These are phyloP conservation scores for Catamblyrhynchus diadema DNA, from an alignment of 2,797 vertebrate genomes.

Conservation along the genomic window DNA sequence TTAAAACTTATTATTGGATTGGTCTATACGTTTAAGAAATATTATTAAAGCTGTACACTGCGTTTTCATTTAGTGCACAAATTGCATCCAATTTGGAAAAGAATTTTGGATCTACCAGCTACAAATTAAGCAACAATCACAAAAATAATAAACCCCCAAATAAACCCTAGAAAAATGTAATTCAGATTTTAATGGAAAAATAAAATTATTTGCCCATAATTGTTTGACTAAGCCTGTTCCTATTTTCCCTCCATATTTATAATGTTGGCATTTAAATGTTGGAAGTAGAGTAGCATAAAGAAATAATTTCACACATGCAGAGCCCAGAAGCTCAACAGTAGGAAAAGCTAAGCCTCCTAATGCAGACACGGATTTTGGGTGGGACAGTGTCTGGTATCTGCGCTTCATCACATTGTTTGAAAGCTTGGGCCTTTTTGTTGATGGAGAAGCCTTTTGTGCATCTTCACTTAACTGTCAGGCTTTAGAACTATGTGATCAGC, in stretches of 20 bases:
- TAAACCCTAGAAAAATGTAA: not conserved
- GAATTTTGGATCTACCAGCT: not conserved
- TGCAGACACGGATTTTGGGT: not conserved
- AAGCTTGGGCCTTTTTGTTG: not conserved
- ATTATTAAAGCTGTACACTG: not conserved
- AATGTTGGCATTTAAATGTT: not conserved
- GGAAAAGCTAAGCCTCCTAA: not conserved
- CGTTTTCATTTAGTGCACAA: slow-evolving; percentile 1
- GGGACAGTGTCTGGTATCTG: not conserved
- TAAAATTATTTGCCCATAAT: slow-evolving; percentile 8
- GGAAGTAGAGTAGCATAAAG: not conserved
- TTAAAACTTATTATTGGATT: slow-evolving; percentile 46
- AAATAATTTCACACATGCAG: not conserved
- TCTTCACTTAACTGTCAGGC: not conserved
- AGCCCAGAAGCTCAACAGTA: not conserved
- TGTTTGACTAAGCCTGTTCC: not conserved
- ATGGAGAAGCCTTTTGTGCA: not conserved
- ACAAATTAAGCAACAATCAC: slow-evolving; percentile 23
- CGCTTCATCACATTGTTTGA: not conserved
- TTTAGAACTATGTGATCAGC: not conserved
- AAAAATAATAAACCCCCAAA: slow-evolving; percentile 4
- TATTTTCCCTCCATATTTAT: not conserved
- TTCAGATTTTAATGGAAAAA: slow-evolving; percentile 30
- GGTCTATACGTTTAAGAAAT: not conserved
- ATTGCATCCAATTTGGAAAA: slow-evolving; percentile 7